Conservation (phyloP, 2,113 vertebrate genomes). For the Columbina picui region DNA sequence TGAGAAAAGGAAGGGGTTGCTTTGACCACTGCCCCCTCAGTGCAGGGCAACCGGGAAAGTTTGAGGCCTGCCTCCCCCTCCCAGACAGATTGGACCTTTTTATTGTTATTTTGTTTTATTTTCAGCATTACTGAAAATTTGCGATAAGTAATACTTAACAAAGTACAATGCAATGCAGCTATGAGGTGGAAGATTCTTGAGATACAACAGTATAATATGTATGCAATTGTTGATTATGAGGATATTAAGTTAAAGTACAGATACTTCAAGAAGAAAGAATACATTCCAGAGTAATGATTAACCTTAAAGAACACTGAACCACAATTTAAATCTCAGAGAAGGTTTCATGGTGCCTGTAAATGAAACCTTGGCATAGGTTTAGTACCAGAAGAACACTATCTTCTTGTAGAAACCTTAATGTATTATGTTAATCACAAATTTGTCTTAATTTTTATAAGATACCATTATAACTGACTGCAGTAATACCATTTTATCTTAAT, state of each 20-base stretch:
- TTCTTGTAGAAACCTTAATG: neutral
- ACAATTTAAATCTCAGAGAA: neutral
- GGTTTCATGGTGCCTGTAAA: neutral
- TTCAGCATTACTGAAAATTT: neutral
- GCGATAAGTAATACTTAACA: neutral
- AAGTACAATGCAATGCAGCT: neutral
- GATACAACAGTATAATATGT: neutral
- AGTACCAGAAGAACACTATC: neutral
- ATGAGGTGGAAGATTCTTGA: neutral
- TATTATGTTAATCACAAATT: neutral
- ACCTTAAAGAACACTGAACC: neutral
- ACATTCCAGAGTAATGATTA: neutral
- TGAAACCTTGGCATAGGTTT: neutral
- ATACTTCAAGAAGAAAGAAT: neutral
- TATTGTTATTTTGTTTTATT: neutral
- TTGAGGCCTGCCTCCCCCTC: neutral
- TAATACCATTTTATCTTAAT: neutral
- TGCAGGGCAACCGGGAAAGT: neutral
- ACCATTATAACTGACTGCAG: neutral
- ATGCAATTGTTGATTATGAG: neutral
- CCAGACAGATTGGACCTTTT: neutral
- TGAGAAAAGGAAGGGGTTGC: neutral
- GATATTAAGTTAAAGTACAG: neutral
- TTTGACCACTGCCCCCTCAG: accelerated
- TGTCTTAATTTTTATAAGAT: neutral